Evolutionary conservation across 2,888 invertebrate genomes (phyloP), one percentile per base, ranked within the genome.

Genomic region (Gari tellinella): DNA sequence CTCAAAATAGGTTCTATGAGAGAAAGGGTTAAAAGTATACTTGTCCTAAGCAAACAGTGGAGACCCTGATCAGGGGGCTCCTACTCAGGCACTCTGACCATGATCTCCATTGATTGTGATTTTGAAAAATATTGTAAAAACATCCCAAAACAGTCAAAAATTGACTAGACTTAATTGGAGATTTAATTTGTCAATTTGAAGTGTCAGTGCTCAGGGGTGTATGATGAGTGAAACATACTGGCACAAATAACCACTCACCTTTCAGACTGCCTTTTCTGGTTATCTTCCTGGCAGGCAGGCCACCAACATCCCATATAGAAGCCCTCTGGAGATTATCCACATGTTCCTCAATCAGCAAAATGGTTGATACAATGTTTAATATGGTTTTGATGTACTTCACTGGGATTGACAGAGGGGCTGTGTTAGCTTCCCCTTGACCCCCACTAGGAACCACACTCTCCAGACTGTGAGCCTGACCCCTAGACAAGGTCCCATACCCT

Each of bases 291-390:
- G 75, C 74, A 14, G 82, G 72, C 23, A 85, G 72, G 10, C 86
- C 88, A 8, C 82, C 84, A n/a, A 85, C 74, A 73, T 89, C 87
- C 89, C 89, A 89, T 15, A 85, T 76, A 15, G 86, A 82, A 37
- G 84, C 84, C 48, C 81, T 82, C 58, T 87, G 83, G 15, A 90
- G 76, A 19, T 72, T 73, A 45, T 89, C 87, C 21, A 90, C 78
- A 70, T 89, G 86, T 41, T 87, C 85, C 60, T 90, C 88, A 43
- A 90, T 84, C 57, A 80, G 79, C 58, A 87, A 72, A 38, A 90
- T 73, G 7, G 86, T 84, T 15, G 72, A 76, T 1, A 88, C 84
- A 26, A 89, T 83, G 63, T 86, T 82, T 15, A 86, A 74, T 58
- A 90, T 64, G 8, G 86, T 81, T 25, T 83, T 75, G 25, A 88